A percentile compares a stretch with the other conserved stretches of the same genome.
Evolutionary conservation across 1,140 invertebrate genomes (phyloP).

Genomic region (Oncopodura yosiiana): DNA sequence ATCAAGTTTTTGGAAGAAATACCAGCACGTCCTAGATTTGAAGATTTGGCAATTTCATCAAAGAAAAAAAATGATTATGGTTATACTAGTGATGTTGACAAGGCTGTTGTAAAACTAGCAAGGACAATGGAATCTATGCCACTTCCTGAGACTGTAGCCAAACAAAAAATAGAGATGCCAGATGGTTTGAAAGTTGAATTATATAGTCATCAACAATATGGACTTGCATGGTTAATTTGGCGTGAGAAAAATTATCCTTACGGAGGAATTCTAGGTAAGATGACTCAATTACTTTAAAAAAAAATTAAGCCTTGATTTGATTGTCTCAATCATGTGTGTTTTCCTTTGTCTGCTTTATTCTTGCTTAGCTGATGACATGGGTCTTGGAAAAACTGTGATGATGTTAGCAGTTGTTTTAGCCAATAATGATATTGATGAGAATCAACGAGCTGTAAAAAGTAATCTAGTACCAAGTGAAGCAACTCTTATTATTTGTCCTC

Average conservation of each 20-base stretch:
- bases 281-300: conserved; percentile 18
- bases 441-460: conserved; percentile 36
- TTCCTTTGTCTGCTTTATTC: conserved; percentile 20
- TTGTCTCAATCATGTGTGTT: neutral
- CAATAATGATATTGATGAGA: conserved; percentile 35
- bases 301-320: neutral
- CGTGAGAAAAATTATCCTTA: conserved; percentile 69
- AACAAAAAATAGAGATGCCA: conserved; percentile 52
- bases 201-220: conserved; percentile 78
- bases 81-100: conserved; percentile 21
- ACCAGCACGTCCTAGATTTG: too few species aligned
- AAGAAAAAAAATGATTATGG: too few species aligned
- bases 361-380: conserved; percentile 82
- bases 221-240: conserved; percentile 80
- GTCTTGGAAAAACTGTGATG: conserved; percentile 81
- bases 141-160: conserved; percentile 43
- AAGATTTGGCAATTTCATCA: too few species aligned
- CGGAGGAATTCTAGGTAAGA: conserved; percentile 61
- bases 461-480: conserved; percentile 44
- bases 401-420: conserved; percentile 72
- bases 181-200: conserved; percentile 53
- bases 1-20: too few species aligned
- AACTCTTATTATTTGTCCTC: conserved; percentile 81
- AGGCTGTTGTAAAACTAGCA: conserved; percentile 1
- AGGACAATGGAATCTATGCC: conserved; percentile 38